Evolutionary conservation across 2,113 vertebrate genomes (phyloP).

Genomic region (Oryzias javanicus): DNA sequence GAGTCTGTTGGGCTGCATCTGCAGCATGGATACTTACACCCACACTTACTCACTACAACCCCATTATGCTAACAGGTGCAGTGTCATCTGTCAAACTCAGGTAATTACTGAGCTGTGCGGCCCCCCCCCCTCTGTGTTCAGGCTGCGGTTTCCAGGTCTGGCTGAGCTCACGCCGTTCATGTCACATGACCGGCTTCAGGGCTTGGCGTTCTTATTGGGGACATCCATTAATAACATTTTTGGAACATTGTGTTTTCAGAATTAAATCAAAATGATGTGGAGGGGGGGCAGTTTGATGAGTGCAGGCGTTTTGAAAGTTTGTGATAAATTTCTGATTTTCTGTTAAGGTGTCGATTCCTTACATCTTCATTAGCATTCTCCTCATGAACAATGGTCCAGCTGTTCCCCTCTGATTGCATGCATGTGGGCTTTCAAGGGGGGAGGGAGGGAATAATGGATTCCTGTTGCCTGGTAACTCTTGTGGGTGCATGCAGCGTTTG

Average conservation of each 20-base stretch:
- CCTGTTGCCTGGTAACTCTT: slow-evolving; percentile 74
- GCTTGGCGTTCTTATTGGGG: slow-evolving; percentile 38
- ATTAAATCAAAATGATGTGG: slow-evolving; percentile 40
- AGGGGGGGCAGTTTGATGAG: slow-evolving; percentile 14
- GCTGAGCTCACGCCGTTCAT: too few relatives aligned
- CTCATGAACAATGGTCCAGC: slow-evolving; percentile 29
- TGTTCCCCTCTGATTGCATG: neutral
- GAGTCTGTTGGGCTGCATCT: neutral
- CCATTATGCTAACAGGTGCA: slow-evolving; percentile 42
- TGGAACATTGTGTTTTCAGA: slow-evolving; percentile 54
- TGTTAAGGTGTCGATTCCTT: too few relatives aligned
- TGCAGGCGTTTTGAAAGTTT: too few relatives aligned
- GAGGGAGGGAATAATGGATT: slow-evolving; percentile 59
- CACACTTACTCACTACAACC: slow-evolving; percentile 15
- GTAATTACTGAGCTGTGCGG: slow-evolving; percentile 45
- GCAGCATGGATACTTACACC: slow-evolving; percentile 8
- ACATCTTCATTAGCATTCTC: slow-evolving; percentile 5
- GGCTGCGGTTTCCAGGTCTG: slow-evolving; percentile 32
- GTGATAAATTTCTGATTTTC: too few relatives aligned
- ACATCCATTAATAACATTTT: slow-evolving; percentile 52
- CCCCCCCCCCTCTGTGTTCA: slow-evolving; percentile 22
- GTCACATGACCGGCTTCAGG: too few relatives aligned
- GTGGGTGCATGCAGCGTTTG: slow-evolving; percentile 55
- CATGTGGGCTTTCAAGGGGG: slow-evolving; percentile 24
- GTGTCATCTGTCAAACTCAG: slow-evolving; percentile 46